Conservation (phyloP, 2,888 invertebrate species). For the Apodemia zela region DNA sequence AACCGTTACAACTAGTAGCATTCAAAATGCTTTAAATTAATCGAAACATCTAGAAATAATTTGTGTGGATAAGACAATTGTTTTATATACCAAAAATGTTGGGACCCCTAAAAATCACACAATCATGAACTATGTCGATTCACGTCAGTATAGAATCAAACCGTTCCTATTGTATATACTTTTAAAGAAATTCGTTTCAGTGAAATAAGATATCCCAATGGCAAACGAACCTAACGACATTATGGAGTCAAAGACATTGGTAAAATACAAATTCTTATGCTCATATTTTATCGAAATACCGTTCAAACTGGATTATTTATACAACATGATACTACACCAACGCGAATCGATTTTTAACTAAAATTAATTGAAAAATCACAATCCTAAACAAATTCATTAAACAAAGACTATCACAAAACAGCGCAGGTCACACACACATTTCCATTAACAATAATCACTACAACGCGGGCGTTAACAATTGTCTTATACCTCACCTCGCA, state of each 20-base stretch:
- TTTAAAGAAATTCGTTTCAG: too few relatives aligned
- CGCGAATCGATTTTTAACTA: not conserved
- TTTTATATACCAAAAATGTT: not conserved
- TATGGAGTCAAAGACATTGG: too few relatives aligned
- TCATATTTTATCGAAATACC: too few relatives aligned
- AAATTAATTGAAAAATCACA: not conserved
- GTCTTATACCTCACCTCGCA: not conserved
- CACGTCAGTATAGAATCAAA: too few relatives aligned
- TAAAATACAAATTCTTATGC: too few relatives aligned
- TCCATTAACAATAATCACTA: constrained; percentile 6
- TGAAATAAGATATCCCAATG: too few relatives aligned
- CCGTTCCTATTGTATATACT: too few relatives aligned
- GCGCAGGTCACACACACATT: not conserved
- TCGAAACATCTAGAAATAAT: constrained; percentile 14
- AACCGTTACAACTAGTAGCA: constrained; percentile 29
- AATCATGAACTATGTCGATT: too few relatives aligned
- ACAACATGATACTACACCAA: not conserved
- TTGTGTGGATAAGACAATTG: constrained; percentile 5
- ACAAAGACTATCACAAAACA: not conserved
- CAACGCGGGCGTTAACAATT: not conserved
- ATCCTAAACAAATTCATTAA: not conserved
- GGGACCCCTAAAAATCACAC: not conserved
- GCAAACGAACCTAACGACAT: too few relatives aligned
- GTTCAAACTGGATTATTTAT: too few relatives aligned
- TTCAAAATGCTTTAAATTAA: constrained; percentile 36